Evolutionary conservation across 2,888 invertebrate genomes (phyloP), one percentile per base, ranked within the genome.

Genomic region (Melanostoma mellinum): DNA sequence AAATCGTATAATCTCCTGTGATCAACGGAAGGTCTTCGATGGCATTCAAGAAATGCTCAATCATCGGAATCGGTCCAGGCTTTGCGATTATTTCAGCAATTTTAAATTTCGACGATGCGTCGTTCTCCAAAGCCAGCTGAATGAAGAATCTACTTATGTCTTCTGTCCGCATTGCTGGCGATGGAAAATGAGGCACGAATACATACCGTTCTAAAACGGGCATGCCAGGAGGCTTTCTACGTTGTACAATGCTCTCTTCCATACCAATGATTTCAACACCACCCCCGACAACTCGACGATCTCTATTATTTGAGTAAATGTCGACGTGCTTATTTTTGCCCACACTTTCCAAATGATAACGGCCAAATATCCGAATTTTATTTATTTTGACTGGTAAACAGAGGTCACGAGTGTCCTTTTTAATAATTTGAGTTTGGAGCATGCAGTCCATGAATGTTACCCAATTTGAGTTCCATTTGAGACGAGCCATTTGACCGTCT

Each of bases 401-500:
- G 5, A 96, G 93, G 5, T 94, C 93, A 33, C 95, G 93, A 3
- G 94, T 93, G 82, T 94, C 94, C 85, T 93, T 92, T 40, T 93
- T 93, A 9, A 96, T 89, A 72, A 96, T 94, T 87, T 94, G 93
- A 87, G 95, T 93, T 90, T 97, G 97, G 3, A 98, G 92, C 94
- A 97, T 94, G 60, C 95, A 95, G 91, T 97, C 97, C 92, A 97
- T 93, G 91, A 96, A 96, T 2, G 95, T 93, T 8, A 96, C 94
- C 97, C 97, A 97, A 91, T 96, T 96, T 87, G 94, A 94, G 55
- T 93, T 92, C 96, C 96, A 97, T 69, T 92, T 89, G 8, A 80
- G 87, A 89, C 87, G 86, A n/a, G 87, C 88, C 8, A 77, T 69
- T 1, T 85, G 65, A n/a, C 87, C 88, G 80, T 89, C 88, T 4